phyloP scores from a whole-genome alignment of 2,113 vertebrate species.

The Cryptomyrus ogoouensis region DNA sequence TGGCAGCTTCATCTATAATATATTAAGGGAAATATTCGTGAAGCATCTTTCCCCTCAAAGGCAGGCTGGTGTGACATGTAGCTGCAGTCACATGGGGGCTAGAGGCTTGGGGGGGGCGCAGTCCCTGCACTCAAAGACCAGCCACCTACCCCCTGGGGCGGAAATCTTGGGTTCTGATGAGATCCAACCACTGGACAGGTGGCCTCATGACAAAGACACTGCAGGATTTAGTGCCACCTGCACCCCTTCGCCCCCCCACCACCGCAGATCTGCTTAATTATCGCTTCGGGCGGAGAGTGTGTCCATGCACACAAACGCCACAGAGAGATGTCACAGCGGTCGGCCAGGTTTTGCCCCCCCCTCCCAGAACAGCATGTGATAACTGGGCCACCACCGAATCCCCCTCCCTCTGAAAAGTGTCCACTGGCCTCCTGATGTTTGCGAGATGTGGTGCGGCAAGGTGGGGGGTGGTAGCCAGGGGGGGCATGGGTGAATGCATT shows the following conservation, averaged over 20 bases:
- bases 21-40: conserved; percentile 48
- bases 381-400: neutral
- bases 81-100: conserved; percentile 34
- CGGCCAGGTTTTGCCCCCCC: neutral
- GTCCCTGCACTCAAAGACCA: conserved; percentile 4
- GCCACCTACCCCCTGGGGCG: neutral
- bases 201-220: neutral
- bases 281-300: neutral
- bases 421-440: neutral
- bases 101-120: neutral
- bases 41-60: conserved; percentile 39
- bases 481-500: neutral
- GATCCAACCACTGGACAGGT: neutral
- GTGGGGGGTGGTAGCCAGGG: too few species aligned
- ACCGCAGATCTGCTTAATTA: neutral
- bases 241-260: neutral
- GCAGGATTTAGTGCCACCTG: neutral
- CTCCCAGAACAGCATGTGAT: neutral
- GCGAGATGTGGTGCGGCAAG: neutral
- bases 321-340: neutral
- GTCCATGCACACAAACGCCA: neutral
- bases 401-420: neutral
- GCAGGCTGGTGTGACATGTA: conserved; percentile 37
- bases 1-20: conserved; percentile 56
- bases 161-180: neutral